A percentile compares a stretch with the other conserved stretches of the same genome.
Evolutionary conservation across 2,113 vertebrate species (phyloP).

Genomic region (Lepus americanus): DNA sequence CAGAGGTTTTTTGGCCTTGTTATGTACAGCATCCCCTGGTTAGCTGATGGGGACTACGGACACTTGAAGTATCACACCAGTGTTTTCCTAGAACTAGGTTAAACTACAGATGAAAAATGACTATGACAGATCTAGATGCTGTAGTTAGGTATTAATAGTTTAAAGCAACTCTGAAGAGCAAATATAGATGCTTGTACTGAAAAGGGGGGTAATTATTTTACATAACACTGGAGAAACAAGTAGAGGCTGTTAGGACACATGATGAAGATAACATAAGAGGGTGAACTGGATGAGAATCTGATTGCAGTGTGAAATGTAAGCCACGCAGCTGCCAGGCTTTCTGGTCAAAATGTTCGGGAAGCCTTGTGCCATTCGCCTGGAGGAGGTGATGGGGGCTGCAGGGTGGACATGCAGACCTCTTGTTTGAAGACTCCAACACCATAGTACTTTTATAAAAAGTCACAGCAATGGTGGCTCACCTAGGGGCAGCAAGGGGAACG

Average conservation of each 20-base stretch:
- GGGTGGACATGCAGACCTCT: slow-evolving; percentile 25
- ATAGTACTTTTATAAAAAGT: slow-evolving; percentile 1
- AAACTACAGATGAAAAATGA: slow-evolving; percentile 69
- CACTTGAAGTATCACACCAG: not conserved
- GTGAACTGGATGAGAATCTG: slow-evolving; percentile 51
- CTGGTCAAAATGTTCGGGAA: slow-evolving; percentile 45
- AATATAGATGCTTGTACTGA: not conserved
- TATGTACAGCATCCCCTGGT: not conserved
- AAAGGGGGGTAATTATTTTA: not conserved
- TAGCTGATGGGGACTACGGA: slow-evolving; percentile 59
- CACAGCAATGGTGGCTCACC: slow-evolving; percentile 45
- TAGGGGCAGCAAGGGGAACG: slow-evolving; percentile 54
- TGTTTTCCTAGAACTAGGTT: slow-evolving; percentile 59
- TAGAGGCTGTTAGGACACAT: not conserved
- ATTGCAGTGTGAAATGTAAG: slow-evolving; percentile 48
- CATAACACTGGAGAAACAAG: not conserved
- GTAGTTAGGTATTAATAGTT: slow-evolving; percentile 52
- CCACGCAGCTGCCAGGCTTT: slow-evolving; percentile 13
- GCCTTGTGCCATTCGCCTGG: slow-evolving; percentile 40
- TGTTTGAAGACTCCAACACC: slow-evolving; percentile 8
- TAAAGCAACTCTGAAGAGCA: slow-evolving; percentile 60
- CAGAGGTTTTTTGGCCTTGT: not conserved
- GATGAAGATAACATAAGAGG: not conserved
- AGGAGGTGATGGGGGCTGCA: not conserved
- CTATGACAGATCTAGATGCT: slow-evolving; percentile 41